Base-by-base conservation (phyloP, 2,888 invertebrate genomes). In the Rotaria magnacalcarata region DNA sequence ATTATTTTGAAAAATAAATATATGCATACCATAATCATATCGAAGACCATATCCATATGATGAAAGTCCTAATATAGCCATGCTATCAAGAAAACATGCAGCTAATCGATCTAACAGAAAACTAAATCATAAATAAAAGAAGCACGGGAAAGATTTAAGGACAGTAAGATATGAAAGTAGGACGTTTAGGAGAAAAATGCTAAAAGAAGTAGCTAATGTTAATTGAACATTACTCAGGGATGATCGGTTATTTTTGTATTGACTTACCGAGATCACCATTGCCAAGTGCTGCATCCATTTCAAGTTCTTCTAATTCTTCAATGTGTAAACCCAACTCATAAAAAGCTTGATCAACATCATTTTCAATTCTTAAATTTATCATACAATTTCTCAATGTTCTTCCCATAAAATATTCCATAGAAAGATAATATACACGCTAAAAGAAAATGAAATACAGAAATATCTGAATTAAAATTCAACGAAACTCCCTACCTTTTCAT, bases 361-460 rank as follows among this genome's bases (percentile, higher is more conserved):
- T 95, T 92, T 98, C 96, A 89, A 99, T 96, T 84, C 98, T 98
- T 89, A 99, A 93, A 92, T 99, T 99, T 90, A 98, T 95, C 98
- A 99, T 99, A 87, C 98, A 99, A 92, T 99, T 99, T 90, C 96
- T 95, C 74, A 99, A 94, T 4, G 97, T 95, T 86, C 99, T 93
- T 24, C 99, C 99, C 96, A 99, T 98, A 93, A 98, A 99, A 93
- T 96, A 99, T 92, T 99, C 99, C 93, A 99, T 92, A 5, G 99
- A 99, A 75, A 99, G 93, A 91, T 99, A 99, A 93, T 99, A 99
- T 58, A 98, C 95, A 88, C 99, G 94, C 95, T 67, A 67, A 67
- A 27, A 56, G 4, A 56, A 24, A 34, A 67, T 5, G 6, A 67
- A 60, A 52, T 52, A 11, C 47, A 56, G 5, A n/a, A n/a, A 58